These are phyloP conservation scores for Actenoides hombroni DNA, from an alignment of 2,113 vertebrate species.

Conservation along the genomic window DNA sequence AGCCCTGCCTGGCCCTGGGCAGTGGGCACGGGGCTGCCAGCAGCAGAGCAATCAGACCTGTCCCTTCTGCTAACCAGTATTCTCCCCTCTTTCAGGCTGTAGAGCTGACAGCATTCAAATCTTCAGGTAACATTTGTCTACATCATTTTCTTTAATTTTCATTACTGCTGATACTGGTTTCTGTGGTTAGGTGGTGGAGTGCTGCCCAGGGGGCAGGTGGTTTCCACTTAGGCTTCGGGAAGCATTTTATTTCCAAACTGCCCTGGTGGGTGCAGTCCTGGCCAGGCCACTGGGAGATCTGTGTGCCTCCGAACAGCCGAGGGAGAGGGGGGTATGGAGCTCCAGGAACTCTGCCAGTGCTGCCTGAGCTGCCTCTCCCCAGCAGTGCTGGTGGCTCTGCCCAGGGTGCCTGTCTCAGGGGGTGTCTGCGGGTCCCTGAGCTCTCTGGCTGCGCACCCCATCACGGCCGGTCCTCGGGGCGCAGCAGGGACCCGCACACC, in stretches of 20 bases:
- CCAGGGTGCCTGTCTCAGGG: not conserved
- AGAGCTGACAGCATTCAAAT: constrained; percentile 88
- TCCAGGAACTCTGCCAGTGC: not conserved
- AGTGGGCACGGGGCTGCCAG: fast-evolving
- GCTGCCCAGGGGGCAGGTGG: not conserved
- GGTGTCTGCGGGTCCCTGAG: not conserved
- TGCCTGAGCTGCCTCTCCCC: not conserved
- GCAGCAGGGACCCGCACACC: not conserved
- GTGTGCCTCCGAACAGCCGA: not conserved
- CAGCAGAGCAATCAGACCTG: not conserved
- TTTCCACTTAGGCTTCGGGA: not conserved
- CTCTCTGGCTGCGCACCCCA: not conserved
- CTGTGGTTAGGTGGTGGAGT: not conserved
- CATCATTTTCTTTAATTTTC: fast-evolving
- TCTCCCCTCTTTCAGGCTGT: constrained; percentile 78
- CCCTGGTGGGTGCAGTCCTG: not conserved
- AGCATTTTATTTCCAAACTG: fast-evolving
- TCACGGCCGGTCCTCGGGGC: not conserved
- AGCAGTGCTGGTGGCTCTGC: not conserved
- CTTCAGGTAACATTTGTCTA: constrained; percentile 79
- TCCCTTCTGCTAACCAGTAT: not conserved
- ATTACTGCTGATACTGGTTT: not conserved
- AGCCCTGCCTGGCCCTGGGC: not conserved
- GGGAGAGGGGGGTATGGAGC: not conserved
- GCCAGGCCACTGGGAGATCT: not conserved